Percentiles rank a stretch among this genome's conserved stretches.
Evolutionary conservation across 2,797 vertebrate species (phyloP).

Genomic region (Tauraco hartlaubi): DNA sequence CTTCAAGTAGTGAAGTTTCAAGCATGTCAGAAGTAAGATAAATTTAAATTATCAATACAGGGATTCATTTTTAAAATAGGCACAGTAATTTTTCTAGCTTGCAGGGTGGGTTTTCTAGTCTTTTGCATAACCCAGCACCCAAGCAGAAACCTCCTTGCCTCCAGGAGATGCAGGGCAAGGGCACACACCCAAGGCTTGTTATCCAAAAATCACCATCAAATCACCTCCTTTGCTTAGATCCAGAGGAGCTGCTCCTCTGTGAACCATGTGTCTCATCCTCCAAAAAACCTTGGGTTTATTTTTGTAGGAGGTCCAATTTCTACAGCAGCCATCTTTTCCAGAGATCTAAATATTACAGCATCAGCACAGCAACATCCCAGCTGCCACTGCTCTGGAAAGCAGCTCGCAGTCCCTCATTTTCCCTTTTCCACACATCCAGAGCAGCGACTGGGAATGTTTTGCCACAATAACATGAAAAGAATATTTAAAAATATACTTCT

Average conservation of each 20-base stretch:
- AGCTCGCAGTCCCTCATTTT: not conserved
- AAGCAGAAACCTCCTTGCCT: not conserved
- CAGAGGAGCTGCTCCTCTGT: not conserved
- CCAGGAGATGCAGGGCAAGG: not conserved
- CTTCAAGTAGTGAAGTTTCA: not conserved
- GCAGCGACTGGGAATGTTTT: not conserved
- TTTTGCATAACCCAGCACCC: not conserved
- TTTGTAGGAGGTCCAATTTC: not conserved
- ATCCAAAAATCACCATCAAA: not conserved
- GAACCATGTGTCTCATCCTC: not conserved
- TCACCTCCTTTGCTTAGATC: not conserved
- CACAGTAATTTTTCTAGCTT: not conserved
- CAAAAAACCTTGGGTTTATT: not conserved
- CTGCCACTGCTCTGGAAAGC: not conserved
- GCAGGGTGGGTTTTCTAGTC: not conserved
- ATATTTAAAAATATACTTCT: not conserved
- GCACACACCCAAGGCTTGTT: not conserved
- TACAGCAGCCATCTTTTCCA: not conserved
- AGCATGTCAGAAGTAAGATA: not conserved
- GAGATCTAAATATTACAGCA: not conserved
- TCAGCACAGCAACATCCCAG: not conserved
- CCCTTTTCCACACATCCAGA: not conserved
- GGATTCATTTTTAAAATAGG: not conserved
- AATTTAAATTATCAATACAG: not conserved
- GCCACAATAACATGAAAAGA: not conserved